Conservation (phyloP, 2,888 invertebrate genomes). For the Ptychoptera albimana region DNA sequence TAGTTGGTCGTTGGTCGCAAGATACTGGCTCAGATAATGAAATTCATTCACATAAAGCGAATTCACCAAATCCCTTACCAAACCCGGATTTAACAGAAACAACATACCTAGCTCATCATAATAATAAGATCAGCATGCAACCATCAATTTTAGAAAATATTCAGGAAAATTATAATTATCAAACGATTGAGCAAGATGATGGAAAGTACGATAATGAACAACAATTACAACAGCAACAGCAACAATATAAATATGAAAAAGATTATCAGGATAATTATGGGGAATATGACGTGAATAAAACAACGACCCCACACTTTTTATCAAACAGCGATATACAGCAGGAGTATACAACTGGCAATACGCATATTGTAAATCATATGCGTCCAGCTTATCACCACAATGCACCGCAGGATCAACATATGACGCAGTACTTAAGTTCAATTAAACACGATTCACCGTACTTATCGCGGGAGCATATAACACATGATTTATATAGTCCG, state of each 20-base stretch:
- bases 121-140: slow-evolving; percentile 33
- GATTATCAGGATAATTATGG: slow-evolving; percentile 28
- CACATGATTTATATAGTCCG: slow-evolving; percentile 28
- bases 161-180: slow-evolving; percentile 37
- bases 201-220: slow-evolving; percentile 17
- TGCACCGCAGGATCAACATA: slow-evolving; percentile 8
- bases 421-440: too few relatives aligned
- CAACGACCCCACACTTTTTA: slow-evolving; percentile 5
- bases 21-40: slow-evolving; percentile 66
- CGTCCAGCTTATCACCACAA: slow-evolving; percentile 25
- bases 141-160: slow-evolving; percentile 42
- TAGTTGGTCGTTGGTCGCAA: slow-evolving; percentile 55
- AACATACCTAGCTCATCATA: slow-evolving; percentile 36
- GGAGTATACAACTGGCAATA: slow-evolving; percentile 20
- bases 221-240: slow-evolving; percentile 10
- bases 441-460: slow-evolving; percentile 18
- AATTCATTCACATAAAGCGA: slow-evolving; percentile 38
- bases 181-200: slow-evolving; percentile 12
- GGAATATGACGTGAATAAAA: slow-evolving; percentile 15
- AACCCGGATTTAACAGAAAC: slow-evolving; percentile 61
- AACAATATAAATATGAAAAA: slow-evolving; percentile 23
- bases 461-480: slow-evolving; percentile 28
- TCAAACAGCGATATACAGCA: background rate
- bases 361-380: slow-evolving; percentile 28
- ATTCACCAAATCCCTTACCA: slow-evolving; percentile 54